These are phyloP conservation scores for Theonella swinhoei DNA, from an alignment of 37 sponge, comb jelly and placozoan species.

Conservation along the genomic window DNA sequence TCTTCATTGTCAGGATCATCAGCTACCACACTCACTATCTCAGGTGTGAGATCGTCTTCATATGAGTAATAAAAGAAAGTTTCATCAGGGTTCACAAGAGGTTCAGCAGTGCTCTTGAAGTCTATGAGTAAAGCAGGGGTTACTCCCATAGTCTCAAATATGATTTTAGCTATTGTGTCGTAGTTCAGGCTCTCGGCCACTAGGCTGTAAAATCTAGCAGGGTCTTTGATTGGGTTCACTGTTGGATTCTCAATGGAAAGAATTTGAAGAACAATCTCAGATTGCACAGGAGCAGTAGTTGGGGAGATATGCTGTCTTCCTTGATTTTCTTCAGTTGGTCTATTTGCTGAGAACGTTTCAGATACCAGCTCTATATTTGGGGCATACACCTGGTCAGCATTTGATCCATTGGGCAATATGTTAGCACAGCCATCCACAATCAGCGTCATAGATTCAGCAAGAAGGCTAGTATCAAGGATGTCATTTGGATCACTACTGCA, in stretches of 20 bases:
- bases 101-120: not conserved
- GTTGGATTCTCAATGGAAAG: slow-evolving; percentile 2
- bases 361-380: slow-evolving; percentile 21
- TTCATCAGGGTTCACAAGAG: not conserved
- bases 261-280: slow-evolving; percentile 56
- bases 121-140: not conserved
- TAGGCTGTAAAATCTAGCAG: slow-evolving; percentile 3
- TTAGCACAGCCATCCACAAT: slow-evolving; percentile 79
- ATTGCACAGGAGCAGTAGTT: slow-evolving; percentile 40
- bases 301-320: slow-evolving; percentile 1
- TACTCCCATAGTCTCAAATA: slow-evolving; percentile 35
- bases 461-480: slow-evolving; percentile 23
- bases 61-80: slow-evolving; percentile 46
- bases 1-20: slow-evolving; percentile 59
- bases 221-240: slow-evolving; percentile 16
- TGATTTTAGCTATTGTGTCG: slow-evolving; percentile 46
- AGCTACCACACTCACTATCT: slow-evolving; percentile 55
- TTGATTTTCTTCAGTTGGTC: not conserved
- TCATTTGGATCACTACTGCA: slow-evolving; percentile 47
- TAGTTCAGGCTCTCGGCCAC: slow-evolving; percentile 41
- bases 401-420: slow-evolving; percentile 55
- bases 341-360: not conserved
- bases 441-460: slow-evolving; percentile 38
- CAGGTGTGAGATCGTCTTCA: slow-evolving; percentile 68
- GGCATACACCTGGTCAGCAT: slow-evolving; percentile 62